phyloP scores from a whole-genome alignment of 1,140 invertebrate genomes.

The Plectrocnemia conspersa region DNA sequence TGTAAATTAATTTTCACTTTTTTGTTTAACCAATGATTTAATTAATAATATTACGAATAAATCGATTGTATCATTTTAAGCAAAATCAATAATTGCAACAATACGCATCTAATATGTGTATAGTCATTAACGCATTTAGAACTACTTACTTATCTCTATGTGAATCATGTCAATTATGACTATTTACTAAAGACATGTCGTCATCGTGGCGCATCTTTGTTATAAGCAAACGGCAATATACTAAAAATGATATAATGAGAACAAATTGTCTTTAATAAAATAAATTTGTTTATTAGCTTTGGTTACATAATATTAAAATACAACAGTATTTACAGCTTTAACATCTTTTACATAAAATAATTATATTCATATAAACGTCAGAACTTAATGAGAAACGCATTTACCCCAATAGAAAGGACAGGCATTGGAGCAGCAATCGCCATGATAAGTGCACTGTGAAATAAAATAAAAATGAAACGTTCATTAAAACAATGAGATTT shows the following conservation, averaged over 20 bases:
- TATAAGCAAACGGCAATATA: neutral
- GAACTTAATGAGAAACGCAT: slow-evolving; percentile 39
- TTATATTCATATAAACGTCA: neutral
- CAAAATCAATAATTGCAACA: no score
- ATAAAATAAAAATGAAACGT: slow-evolving; percentile 31
- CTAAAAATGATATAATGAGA: neutral
- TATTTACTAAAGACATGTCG: no score
- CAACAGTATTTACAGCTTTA: neutral
- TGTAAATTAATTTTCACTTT: no score
- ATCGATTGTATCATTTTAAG: no score
- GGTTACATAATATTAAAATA: neutral
- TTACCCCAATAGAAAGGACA: slow-evolving; percentile 43
- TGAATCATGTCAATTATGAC: no score
- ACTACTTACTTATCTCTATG: no score
- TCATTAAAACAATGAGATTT: neutral
- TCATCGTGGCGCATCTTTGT: no score
- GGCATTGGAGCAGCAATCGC: slow-evolving; percentile 43
- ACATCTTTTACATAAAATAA: slow-evolving; percentile 4
- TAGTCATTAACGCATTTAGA: no score
- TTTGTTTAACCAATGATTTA: no score
- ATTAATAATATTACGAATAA: no score
- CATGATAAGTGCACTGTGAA: slow-evolving; percentile 45
- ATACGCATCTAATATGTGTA: no score
- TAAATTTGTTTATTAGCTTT: neutral
- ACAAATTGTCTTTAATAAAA: neutral